Evolutionary conservation across 2,113 vertebrate species (phyloP).

Genomic region (Rattus rattus): DNA sequence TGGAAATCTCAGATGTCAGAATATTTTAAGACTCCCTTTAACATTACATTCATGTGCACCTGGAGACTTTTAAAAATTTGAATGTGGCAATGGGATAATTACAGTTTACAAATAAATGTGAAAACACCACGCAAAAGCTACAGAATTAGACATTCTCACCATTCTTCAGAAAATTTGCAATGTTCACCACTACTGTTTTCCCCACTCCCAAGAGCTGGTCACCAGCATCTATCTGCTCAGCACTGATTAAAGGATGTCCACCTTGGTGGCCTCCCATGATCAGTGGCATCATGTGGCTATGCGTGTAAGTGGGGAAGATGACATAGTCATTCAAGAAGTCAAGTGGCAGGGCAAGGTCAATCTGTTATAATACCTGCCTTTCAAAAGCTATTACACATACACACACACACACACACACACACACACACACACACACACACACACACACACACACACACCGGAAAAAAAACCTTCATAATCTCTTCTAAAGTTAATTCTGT

Average conservation of each 20-base stretch:
- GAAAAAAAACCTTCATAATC: neutral
- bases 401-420: too few relatives aligned
- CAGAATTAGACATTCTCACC: neutral
- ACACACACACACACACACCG: too few relatives aligned
- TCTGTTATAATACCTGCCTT: neutral
- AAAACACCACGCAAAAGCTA: neutral
- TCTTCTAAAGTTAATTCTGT: neutral
- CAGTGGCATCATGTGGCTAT: neutral
- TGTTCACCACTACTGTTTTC: neutral
- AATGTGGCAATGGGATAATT: conserved; percentile 58
- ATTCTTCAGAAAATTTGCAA: neutral
- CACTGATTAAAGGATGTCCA: too few relatives aligned
- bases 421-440: too few relatives aligned
- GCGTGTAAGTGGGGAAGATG: neutral
- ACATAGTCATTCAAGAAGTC: too few relatives aligned
- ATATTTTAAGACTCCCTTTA: conserved; percentile 44
- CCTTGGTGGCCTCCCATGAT: neutral
- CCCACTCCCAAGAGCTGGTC: neutral
- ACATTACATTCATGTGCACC: conserved; percentile 42
- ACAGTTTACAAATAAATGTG: conserved; percentile 56
- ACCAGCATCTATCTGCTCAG: neutral
- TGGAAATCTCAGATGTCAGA: neutral
- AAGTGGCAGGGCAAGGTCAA: neutral
- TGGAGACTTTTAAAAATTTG: conserved; percentile 53
- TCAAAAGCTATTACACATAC: neutral